These are phyloP conservation scores for Pachyuromys duprasi DNA, from an alignment of 2,797 vertebrate genomes.

Conservation along the genomic window DNA sequence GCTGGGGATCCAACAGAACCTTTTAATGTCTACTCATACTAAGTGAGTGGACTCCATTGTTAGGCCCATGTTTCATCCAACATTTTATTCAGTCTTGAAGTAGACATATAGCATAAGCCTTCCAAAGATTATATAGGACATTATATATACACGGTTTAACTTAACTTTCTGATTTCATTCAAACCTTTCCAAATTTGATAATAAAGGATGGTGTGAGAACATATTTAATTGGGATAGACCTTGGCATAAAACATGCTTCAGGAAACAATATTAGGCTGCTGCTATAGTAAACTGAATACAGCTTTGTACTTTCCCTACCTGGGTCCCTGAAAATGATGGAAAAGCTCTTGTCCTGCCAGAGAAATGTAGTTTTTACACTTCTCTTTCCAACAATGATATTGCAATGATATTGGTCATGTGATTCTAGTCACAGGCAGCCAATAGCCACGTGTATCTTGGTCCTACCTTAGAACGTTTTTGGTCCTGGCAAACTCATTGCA, in stretches of 20 bases:
- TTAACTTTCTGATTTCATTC: background rate
- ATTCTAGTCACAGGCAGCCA: fast-evolving
- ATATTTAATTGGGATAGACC: background rate
- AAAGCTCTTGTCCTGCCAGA: background rate
- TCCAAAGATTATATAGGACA: background rate
- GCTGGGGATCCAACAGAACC: background rate
- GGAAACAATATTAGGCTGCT: background rate
- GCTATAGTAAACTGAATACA: background rate
- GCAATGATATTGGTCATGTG: background rate
- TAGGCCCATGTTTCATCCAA: background rate
- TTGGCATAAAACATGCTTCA: background rate
- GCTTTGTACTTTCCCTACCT: background rate
- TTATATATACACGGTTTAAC: background rate
- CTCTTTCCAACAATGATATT: background rate
- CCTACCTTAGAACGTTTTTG: background rate
- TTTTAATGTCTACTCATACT: background rate
- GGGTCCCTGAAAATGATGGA: background rate
- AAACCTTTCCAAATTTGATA: background rate
- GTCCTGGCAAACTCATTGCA: background rate
- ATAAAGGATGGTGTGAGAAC: no score
- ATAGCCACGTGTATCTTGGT: no score
- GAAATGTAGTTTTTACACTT: background rate
- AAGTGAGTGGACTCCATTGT: background rate
- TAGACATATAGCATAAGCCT: background rate
- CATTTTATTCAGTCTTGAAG: background rate